A percentile compares a stretch with the other conserved stretches of the same genome.
These are phyloP conservation scores for Zaprionus ghesquierei DNA, from an alignment of 1,140 invertebrate species.

Conservation along the genomic window DNA sequence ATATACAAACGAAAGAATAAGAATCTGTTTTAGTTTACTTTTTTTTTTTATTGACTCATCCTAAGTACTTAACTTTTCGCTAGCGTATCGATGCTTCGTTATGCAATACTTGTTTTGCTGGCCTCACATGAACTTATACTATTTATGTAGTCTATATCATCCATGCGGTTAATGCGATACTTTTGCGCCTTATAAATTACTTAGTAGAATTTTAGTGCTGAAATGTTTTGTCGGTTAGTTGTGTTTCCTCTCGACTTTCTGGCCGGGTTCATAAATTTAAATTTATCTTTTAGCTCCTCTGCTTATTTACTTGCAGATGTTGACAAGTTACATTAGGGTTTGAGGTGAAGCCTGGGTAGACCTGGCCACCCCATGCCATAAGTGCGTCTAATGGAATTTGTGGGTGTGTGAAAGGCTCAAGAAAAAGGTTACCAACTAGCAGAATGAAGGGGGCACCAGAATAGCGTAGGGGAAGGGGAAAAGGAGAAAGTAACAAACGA, in stretches of 20 bases:
- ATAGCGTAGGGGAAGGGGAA: too few species aligned
- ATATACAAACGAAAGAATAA: not conserved
- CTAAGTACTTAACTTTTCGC: not conserved
- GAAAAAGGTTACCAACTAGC: slow-evolving; percentile 17
- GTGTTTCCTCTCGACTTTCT: slow-evolving; percentile 54
- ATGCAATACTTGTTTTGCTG: not conserved
- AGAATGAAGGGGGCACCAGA: not conserved
- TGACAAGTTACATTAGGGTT: slow-evolving; percentile 57
- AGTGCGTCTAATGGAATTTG: slow-evolving; percentile 36
- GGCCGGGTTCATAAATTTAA: slow-evolving; percentile 73
- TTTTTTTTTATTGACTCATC: not conserved
- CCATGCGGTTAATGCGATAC: slow-evolving; percentile 45
- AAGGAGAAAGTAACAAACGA: not conserved
- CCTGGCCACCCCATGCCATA: not conserved
- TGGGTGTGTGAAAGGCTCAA: slow-evolving; percentile 23
- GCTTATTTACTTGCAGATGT: slow-evolving; percentile 71
- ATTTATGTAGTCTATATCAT: slow-evolving; percentile 48
- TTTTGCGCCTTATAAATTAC: slow-evolving; percentile 67
- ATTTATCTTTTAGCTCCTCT: slow-evolving; percentile 60
- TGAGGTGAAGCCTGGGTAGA: not conserved
- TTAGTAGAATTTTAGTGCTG: slow-evolving; percentile 61
- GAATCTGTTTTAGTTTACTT: not conserved
- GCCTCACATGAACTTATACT: slow-evolving; percentile 16
- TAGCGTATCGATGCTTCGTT: not conserved
- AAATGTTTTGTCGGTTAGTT: slow-evolving; percentile 57